Conservation (phyloP, 1,140 invertebrate genomes). For the Drosophila funebris region DNA sequence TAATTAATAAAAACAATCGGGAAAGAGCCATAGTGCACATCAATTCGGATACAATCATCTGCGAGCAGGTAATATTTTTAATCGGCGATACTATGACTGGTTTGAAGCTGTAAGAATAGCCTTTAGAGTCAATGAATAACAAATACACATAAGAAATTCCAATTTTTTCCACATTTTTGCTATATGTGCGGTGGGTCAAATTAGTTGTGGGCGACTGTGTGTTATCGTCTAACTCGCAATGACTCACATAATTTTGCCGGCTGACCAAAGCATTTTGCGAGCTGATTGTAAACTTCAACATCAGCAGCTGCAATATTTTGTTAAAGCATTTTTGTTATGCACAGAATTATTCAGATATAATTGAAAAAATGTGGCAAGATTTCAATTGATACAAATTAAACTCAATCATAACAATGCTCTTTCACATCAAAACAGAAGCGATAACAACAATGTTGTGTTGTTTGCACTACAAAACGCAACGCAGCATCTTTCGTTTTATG, state of each 20-base stretch:
- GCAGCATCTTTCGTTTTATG: background rate
- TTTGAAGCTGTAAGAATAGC: too few relatives aligned
- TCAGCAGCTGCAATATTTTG: slow-evolving; percentile 5
- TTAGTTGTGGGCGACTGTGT: background rate
- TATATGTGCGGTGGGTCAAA: background rate
- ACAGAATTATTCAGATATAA: slow-evolving; percentile 18
- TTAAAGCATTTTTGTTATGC: slow-evolving; percentile 7
- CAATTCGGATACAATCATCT: background rate
- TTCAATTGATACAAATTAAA: slow-evolving; percentile 53
- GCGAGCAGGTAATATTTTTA: background rate
- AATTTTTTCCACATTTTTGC: background rate
- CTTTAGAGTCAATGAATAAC: too few relatives aligned
- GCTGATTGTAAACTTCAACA: background rate
- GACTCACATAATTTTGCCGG: slow-evolving; percentile 48
- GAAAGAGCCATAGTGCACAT: background rate
- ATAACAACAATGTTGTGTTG: background rate
- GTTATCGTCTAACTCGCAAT: slow-evolving; percentile 27
- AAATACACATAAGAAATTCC: background rate
- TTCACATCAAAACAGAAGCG: slow-evolving; percentile 1
- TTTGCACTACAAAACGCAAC: background rate
- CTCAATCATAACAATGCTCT: slow-evolving; percentile 36
- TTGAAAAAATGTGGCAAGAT: slow-evolving; percentile 21
- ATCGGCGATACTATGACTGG: background rate
- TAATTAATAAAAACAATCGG: background rate
- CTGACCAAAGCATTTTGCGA: slow-evolving; percentile 4